These are phyloP conservation scores for Paralichthys olivaceus DNA, from an alignment of 2,113 vertebrate species.

Conservation along the genomic window DNA sequence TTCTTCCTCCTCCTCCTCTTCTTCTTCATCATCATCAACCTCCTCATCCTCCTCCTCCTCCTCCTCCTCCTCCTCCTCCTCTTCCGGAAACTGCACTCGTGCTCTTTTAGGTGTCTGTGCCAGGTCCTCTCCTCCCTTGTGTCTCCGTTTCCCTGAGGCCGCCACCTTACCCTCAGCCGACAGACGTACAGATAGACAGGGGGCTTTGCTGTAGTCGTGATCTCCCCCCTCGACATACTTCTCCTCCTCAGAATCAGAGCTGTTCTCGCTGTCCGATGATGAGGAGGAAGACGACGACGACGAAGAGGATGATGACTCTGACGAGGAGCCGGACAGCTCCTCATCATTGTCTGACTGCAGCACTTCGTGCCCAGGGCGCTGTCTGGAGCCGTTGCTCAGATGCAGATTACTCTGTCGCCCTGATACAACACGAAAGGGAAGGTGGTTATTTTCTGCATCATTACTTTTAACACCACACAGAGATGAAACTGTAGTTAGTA, in stretches of 20 bases:
- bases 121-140: constrained; percentile 76
- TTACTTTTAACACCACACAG: neutral
- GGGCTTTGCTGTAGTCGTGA: constrained; percentile 97
- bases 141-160: constrained; percentile 77
- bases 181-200: constrained; percentile 83
- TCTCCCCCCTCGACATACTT: constrained; percentile 94
- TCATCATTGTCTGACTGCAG: constrained; percentile 81
- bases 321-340: constrained; percentile 75
- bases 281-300: constrained; percentile 88
- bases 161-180: constrained; percentile 81
- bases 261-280: constrained; percentile 82
- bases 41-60: constrained; percentile 79
- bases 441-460: constrained; percentile 1
- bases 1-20: constrained; percentile 61
- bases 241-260: constrained; percentile 87
- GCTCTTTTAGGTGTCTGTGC: constrained; percentile 78
- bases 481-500: neutral
- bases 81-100: constrained; percentile 64
- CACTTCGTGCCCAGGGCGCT: constrained; percentile 70
- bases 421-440: constrained; percentile 38
- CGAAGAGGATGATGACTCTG: constrained; percentile 68
- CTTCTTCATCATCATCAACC: constrained; percentile 70
- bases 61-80: constrained; percentile 74
- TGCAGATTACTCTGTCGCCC: constrained; percentile 76
- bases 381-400: constrained; percentile 86